Evolutionary conservation across 2,797 vertebrate genomes (phyloP), one percentile per base, ranked within the genome.

Genomic region (Poecilia velifera): DNA sequence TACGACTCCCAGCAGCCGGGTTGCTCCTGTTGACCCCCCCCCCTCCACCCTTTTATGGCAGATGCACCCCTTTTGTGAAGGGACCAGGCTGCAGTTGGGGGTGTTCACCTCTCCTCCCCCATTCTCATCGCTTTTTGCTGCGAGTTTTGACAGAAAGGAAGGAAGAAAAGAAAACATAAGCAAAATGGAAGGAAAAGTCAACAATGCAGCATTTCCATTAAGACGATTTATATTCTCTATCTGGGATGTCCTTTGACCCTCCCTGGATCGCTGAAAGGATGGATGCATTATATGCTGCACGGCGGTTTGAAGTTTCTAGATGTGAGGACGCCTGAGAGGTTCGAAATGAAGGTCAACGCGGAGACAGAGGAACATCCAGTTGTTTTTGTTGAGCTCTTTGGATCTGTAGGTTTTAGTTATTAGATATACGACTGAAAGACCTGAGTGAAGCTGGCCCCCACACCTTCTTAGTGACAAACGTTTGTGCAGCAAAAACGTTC

Each of bases 21-120:
- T 87, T 90, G 91, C 87, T 91, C 89, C 93, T 86, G 91, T 84
- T 94, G 93, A 94, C 92, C 94, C 84, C 20, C 64, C 14, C 16
- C 47, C 16, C 1, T 18, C 47, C 47, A 49, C 47, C 47, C 80
- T 82, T 91, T 87, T 86, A 89, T 80, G 87, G 87, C 87, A 89
- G 88, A 90, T 83, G 86, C 84, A 80, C 76, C 88, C 83, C 74
- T 91, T 91, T 86, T 59, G 36, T 85, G 73, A 80, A 59, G 83
- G 79, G 87, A 73, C 72, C 34, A 55, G 76, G 84, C 84, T 20
- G 86, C 82, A 76, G 82, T 76, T 77, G 64, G 66, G 20, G 57
- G 74, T 71, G 62, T 70, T 80, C 73, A 84, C 49, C 76, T 68
- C 75, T 76, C 59, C 76, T 66, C 80, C 76, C 75, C 85, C 78